These are phyloP conservation scores for Deroplatys truncata DNA, from an alignment of 2,888 invertebrate species.

Conservation along the genomic window DNA sequence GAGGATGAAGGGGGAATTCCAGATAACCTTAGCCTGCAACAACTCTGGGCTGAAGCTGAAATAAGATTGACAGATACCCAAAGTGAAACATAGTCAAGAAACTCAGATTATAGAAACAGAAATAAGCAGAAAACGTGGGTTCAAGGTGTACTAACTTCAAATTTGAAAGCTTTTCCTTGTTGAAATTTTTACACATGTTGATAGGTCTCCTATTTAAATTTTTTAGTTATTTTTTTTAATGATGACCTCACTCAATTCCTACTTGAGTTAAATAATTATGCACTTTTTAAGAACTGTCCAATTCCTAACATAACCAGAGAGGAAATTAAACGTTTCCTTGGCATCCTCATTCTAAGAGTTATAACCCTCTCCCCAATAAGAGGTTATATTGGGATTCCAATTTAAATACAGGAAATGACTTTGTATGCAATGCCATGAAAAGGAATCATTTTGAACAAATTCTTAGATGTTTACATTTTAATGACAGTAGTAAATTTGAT, in stretches of 20 bases:
- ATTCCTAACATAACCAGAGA: not conserved
- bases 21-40: too few relatives aligned
- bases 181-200: constrained; percentile 16
- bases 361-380: too few relatives aligned
- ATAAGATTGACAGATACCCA: too few relatives aligned
- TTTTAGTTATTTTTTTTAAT: not conserved
- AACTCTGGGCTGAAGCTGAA: too few relatives aligned
- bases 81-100: too few relatives aligned
- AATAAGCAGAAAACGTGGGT: too few relatives aligned
- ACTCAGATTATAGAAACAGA: too few relatives aligned
- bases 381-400: too few relatives aligned
- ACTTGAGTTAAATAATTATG: not conserved
- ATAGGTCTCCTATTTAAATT: not conserved
- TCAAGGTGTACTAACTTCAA: too few relatives aligned
- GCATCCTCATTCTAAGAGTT: not conserved
- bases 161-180: not conserved
- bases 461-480: constrained; percentile 33
- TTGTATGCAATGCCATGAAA: too few relatives aligned
- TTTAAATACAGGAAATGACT: too few relatives aligned
- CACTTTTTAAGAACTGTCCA: not conserved
- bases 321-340: not conserved
- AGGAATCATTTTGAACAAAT: constrained; percentile 31
- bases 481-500: constrained; percentile 33
- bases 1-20: too few relatives aligned
- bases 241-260: not conserved